phyloP scores from a whole-genome alignment of 2,797 vertebrate species.

The Yasuhikotakia modesta region DNA sequence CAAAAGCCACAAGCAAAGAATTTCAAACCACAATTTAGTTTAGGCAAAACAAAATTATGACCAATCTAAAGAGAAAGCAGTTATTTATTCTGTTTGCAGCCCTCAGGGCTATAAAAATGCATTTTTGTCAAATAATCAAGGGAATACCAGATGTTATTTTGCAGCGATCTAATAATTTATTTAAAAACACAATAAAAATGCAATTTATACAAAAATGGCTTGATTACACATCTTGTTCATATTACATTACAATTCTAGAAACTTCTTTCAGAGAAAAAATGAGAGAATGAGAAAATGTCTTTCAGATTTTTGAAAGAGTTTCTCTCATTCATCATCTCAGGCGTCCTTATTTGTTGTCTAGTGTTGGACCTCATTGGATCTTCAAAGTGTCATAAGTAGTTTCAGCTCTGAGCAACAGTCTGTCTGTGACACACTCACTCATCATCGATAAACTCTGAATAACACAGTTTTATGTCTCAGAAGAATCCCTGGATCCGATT shows the following conservation, averaged over 20 bases:
- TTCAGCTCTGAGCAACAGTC: background rate
- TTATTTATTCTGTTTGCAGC: constrained; percentile 4
- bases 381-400: background rate
- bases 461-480: background rate
- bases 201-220: background rate
- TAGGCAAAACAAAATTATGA: background rate
- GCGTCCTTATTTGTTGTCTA: background rate
- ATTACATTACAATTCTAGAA: background rate
- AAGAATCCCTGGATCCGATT: background rate
- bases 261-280: too few relatives aligned
- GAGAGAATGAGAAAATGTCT: too few relatives aligned
- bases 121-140: background rate
- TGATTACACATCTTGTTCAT: background rate
- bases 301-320: background rate
- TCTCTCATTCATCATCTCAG: background rate
- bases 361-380: background rate
- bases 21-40: constrained; percentile 32
- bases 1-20: constrained; percentile 29
- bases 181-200: background rate
- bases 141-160: background rate
- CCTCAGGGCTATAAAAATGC: background rate
- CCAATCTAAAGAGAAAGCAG: background rate
- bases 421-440: background rate
- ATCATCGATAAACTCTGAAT: background rate
- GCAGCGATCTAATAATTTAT: background rate